phyloP scores from a whole-genome alignment of 2,113 vertebrate genomes.

The Phainopepla nitens region DNA sequence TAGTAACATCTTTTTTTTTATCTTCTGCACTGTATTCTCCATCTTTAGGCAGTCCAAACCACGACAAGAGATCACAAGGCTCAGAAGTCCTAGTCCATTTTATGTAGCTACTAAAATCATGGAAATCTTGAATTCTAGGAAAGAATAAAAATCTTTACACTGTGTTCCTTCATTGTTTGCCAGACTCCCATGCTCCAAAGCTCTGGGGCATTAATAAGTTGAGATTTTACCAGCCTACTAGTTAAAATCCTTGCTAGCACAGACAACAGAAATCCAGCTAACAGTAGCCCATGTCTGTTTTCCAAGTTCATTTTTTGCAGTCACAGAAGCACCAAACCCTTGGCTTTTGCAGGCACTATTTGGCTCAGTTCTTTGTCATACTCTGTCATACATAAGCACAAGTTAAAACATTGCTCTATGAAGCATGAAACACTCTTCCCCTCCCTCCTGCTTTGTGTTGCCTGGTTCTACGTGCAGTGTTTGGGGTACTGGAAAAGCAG shows the following conservation, averaged over 20 bases:
- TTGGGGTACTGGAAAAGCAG: not conserved
- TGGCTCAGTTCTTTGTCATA: not conserved
- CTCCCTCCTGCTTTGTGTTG: slow-evolving; percentile 1
- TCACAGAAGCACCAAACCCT: not conserved
- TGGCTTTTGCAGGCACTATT: not conserved
- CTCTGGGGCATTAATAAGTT: slow-evolving; percentile 82
- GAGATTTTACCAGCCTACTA: slow-evolving; percentile 78
- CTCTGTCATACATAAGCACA: not conserved
- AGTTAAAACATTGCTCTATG: not conserved
- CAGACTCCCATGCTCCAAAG: slow-evolving; percentile 83
- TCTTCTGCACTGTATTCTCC: slow-evolving; percentile 2
- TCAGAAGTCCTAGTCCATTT: slow-evolving; percentile 67
- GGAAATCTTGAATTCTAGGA: slow-evolving; percentile 78
- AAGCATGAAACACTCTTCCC: not conserved
- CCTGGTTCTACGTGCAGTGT: not conserved
- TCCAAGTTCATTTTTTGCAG: not conserved
- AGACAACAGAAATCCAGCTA: slow-evolving; percentile 70
- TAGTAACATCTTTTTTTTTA: slow-evolving; percentile 53
- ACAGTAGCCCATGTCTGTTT: slow-evolving; percentile 52
- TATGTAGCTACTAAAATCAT: slow-evolving; percentile 79
- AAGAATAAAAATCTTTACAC: slow-evolving; percentile 80
- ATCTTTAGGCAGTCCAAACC: slow-evolving; percentile 68
- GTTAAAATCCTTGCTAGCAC: slow-evolving; percentile 72
- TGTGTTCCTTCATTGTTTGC: slow-evolving; percentile 75
- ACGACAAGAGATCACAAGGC: slow-evolving; percentile 57